phyloP scores from a whole-genome alignment of 2,797 vertebrate species.

The Cirrhinus molitorella region DNA sequence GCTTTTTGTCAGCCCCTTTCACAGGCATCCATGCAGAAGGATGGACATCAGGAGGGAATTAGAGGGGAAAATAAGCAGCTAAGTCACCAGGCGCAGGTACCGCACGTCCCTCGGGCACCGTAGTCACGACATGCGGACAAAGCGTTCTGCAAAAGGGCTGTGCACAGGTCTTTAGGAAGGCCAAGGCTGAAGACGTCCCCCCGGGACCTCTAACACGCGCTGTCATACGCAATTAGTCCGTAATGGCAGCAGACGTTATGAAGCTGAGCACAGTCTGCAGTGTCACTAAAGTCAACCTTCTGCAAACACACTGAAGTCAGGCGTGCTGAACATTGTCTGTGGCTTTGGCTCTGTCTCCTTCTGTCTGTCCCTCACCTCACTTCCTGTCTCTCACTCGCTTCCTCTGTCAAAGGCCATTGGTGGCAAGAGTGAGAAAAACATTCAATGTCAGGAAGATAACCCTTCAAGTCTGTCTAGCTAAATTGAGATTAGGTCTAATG shows the following conservation, averaged over 20 bases:
- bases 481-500: constrained; percentile 30
- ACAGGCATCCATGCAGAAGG: constrained; percentile 80
- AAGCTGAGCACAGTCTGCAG: background rate
- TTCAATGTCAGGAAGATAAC: background rate
- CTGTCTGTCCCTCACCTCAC: constrained; percentile 36
- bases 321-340: constrained; percentile 30
- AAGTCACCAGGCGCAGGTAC: constrained; percentile 33
- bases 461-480: background rate
- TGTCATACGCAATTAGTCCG: constrained; percentile 25
- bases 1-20: constrained; percentile 74
- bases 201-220: constrained; percentile 23
- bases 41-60: constrained; percentile 80
- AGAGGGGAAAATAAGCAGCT: constrained; percentile 77
- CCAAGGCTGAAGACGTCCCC: constrained; percentile 19
- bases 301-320: constrained; percentile 2
- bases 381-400: constrained; percentile 62
- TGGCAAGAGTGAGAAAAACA: constrained; percentile 45
- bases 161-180: constrained; percentile 29
- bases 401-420: constrained; percentile 63
- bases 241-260: constrained; percentile 12
- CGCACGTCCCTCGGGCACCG: background rate
- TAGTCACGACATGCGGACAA: constrained; percentile 21
- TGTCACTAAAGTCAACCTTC: background rate
- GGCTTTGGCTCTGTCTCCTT: constrained; percentile 57
- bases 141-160: constrained; percentile 1